Conservation (phyloP, 2,888 invertebrate species). For the Chromoteleia sp. region DNA sequence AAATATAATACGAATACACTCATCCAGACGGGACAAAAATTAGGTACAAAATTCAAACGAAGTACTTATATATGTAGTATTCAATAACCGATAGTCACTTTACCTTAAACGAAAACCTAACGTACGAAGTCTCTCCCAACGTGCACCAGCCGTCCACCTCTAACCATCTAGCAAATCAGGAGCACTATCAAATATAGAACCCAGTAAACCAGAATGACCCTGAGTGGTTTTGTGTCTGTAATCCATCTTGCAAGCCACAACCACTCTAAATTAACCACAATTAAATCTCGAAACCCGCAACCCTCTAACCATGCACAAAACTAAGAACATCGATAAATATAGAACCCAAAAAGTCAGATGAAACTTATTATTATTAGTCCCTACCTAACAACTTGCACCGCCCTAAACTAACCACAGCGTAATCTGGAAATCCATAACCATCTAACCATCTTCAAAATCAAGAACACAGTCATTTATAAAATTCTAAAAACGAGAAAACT, state of each 20-base stretch:
- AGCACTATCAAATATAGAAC: constrained; percentile 8
- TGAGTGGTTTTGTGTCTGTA: background rate
- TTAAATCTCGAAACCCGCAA: constrained; percentile 3
- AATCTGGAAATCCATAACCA: background rate
- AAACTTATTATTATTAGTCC: background rate
- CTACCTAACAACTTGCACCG: constrained; percentile 5
- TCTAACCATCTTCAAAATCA: too few species aligned
- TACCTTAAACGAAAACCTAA: constrained; percentile 9
- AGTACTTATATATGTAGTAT: constrained; percentile 7
- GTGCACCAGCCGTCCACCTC: constrained; percentile 7
- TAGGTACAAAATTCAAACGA: background rate
- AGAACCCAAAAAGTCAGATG: background rate
- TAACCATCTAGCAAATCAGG: constrained; percentile 15
- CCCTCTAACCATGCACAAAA: constrained; percentile 1
- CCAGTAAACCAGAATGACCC: constrained; percentile 15
- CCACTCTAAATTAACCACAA: constrained; percentile 1
- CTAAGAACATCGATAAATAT: background rate
- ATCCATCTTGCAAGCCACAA: constrained; percentile 15
- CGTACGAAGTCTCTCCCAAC: constrained; percentile 19
- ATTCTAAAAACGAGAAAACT: too few species aligned
- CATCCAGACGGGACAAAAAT: too few species aligned
- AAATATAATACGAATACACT: too few species aligned
- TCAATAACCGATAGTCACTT: constrained; percentile 3
- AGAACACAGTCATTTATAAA: too few species aligned
- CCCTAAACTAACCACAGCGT: background rate